Conservation (phyloP, 2,113 vertebrate species). For the Edolisoma coerulescens region DNA sequence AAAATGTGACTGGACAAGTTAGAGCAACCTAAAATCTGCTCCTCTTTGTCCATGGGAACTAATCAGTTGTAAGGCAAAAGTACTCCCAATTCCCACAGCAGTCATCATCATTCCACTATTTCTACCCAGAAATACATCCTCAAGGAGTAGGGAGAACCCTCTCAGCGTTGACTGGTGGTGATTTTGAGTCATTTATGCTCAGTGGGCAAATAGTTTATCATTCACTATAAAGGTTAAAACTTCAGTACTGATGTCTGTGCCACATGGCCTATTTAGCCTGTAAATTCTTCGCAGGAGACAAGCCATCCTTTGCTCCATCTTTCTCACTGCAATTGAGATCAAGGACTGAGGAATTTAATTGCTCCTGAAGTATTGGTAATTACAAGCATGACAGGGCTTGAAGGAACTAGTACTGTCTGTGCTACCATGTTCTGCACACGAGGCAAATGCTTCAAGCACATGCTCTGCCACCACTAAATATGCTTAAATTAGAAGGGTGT, state of each 20-base stretch:
- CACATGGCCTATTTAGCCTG: not conserved
- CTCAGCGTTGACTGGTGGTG: not conserved
- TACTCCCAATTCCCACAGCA: not conserved
- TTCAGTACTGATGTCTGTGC: not conserved
- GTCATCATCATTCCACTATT: not conserved
- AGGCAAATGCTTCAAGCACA: constrained; percentile 19
- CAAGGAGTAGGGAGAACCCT: not conserved
- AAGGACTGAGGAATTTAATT: constrained; percentile 47
- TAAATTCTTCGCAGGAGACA: not conserved
- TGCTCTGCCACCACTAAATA: constrained; percentile 25
- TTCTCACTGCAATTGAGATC: constrained; percentile 54
- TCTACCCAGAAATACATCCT: not conserved
- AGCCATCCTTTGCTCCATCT: constrained; percentile 11
- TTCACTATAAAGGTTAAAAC: not conserved
- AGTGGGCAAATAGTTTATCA: not conserved
- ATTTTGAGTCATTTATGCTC: not conserved
- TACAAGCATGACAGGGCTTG: constrained; percentile 50
- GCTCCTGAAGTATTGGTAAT: constrained; percentile 43
- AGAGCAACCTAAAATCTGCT: not conserved
- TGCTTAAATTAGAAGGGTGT: constrained; percentile 4
- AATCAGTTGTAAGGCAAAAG: not conserved
- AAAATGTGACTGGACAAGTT: not conserved
- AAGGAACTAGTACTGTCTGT: not conserved
- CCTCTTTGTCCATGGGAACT: not conserved
- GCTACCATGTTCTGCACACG: constrained; percentile 1